Conservation (phyloP, 2,797 vertebrate genomes). For the Acrossocheilus wenchowensis region DNA sequence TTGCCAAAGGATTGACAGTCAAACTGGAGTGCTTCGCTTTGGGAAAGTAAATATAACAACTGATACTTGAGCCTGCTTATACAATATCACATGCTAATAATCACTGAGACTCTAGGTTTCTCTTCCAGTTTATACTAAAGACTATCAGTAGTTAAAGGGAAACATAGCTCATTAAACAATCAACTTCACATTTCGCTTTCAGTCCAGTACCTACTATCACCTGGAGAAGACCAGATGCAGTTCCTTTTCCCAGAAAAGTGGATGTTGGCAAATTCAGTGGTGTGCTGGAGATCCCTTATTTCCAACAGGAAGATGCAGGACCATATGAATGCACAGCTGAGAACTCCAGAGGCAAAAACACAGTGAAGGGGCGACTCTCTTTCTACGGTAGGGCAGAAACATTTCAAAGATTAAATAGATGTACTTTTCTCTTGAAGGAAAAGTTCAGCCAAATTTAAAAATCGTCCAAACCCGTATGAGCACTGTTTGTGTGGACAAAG, state of each 20-base stretch:
- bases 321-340: slow-evolving; percentile 92
- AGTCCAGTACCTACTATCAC: slow-evolving; percentile 91
- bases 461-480: neutral
- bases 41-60: slow-evolving; percentile 88
- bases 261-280: slow-evolving; percentile 86
- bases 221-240: slow-evolving; percentile 89
- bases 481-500: too few relatives aligned
- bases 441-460: neutral
- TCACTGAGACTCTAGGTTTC: neutral
- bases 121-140: neutral
- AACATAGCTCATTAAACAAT: slow-evolving; percentile 7
- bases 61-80: neutral
- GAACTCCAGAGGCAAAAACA: slow-evolving; percentile 89
- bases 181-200: slow-evolving; percentile 9
- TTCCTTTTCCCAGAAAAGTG: slow-evolving; percentile 87
- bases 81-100: neutral
- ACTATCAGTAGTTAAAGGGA: neutral
- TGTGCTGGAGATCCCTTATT: slow-evolving; percentile 92
- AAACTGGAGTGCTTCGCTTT: slow-evolving; percentile 95
- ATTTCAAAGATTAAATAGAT: neutral
- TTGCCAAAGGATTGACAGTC: slow-evolving; percentile 88
- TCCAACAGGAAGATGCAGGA: slow-evolving; percentile 92
- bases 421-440: neutral
- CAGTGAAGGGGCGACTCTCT: slow-evolving; percentile 88
- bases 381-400: slow-evolving; percentile 86